Evolutionary conservation across 37 sponge, comb jelly and placozoan genomes (phyloP).

Genomic region (Haliclona indistincta): DNA sequence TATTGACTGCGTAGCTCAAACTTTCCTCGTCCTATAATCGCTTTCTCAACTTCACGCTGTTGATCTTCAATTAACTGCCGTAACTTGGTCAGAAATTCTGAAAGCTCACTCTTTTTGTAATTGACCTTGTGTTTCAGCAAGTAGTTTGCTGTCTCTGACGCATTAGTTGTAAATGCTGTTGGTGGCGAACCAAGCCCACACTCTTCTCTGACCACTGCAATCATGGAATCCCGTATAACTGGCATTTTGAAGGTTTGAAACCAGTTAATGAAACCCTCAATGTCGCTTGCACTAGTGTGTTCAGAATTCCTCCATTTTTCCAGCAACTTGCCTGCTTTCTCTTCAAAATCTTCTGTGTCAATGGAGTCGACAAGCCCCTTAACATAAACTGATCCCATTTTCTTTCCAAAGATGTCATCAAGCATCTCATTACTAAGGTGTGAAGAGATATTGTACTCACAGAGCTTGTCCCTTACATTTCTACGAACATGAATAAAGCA

Average conservation of each 20-base stretch:
- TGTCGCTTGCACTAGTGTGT: not conserved
- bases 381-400: slow-evolving; percentile 16
- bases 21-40: slow-evolving; percentile 37
- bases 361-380: slow-evolving; percentile 46
- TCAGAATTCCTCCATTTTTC: not conserved
- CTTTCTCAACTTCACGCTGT: slow-evolving; percentile 25
- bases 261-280: not conserved
- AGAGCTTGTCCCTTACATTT: slow-evolving; percentile 38
- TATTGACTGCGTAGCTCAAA: slow-evolving; percentile 9
- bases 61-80: slow-evolving; percentile 32
- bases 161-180: slow-evolving; percentile 33
- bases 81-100: slow-evolving; percentile 12
- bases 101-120: slow-evolving; percentile 38
- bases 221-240: slow-evolving; percentile 12
- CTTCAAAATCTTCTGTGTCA: slow-evolving; percentile 15
- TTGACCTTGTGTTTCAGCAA: slow-evolving; percentile 31
- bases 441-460: slow-evolving; percentile 11
- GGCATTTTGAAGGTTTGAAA: slow-evolving; percentile 2
- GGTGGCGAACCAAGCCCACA: slow-evolving; percentile 42
- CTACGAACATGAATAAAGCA: slow-evolving; percentile 50
- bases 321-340: not conserved
- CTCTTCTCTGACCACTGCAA: slow-evolving; percentile 16
- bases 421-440: slow-evolving; percentile 14
- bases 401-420: slow-evolving; percentile 29
- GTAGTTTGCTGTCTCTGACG: slow-evolving; percentile 28